These are phyloP conservation scores for Tauraco erythrolophus DNA, from an alignment of 2,113 vertebrate species.

Conservation along the genomic window DNA sequence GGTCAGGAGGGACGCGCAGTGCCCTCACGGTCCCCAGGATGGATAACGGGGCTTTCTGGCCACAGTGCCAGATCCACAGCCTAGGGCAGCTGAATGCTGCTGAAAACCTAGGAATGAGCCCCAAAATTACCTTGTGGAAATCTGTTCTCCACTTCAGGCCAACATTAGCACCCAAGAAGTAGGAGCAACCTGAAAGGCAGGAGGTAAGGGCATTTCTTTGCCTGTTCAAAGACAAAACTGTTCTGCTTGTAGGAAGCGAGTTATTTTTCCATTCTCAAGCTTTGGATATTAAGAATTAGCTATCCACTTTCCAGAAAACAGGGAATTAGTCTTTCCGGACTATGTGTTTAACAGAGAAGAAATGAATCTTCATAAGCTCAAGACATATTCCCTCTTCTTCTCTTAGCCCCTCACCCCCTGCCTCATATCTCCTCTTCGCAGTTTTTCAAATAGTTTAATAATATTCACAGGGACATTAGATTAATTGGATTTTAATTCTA, in stretches of 20 bases:
- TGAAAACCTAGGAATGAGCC: neutral
- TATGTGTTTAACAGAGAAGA: slow-evolving; percentile 56
- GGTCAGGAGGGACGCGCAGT: neutral
- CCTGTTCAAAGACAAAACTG: neutral
- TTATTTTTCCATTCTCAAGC: slow-evolving; percentile 10
- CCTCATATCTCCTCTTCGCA: slow-evolving; percentile 77
- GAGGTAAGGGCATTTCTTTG: neutral
- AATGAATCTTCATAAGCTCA: slow-evolving; percentile 60
- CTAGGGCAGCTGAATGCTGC: neutral
- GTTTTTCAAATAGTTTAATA: slow-evolving; percentile 85
- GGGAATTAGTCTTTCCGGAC: slow-evolving; percentile 31
- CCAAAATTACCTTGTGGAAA: neutral
- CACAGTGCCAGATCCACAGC: neutral
- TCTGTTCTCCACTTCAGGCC: neutral
- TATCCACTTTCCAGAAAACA: slow-evolving; percentile 37
- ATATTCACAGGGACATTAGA: slow-evolving; percentile 84
- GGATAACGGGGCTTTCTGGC: neutral
- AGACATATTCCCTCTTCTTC: slow-evolving; percentile 64
- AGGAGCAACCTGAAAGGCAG: neutral
- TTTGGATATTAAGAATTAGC: slow-evolving; percentile 35
- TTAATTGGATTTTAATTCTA: slow-evolving; percentile 89
- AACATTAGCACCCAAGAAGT: neutral
- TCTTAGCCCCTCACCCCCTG: slow-evolving; percentile 57
- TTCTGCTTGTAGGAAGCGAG: neutral
- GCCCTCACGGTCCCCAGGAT: fast-evolving